These are phyloP conservation scores for Brachyhypopomus gauderio DNA, from an alignment of 2,113 vertebrate species.

Conservation along the genomic window DNA sequence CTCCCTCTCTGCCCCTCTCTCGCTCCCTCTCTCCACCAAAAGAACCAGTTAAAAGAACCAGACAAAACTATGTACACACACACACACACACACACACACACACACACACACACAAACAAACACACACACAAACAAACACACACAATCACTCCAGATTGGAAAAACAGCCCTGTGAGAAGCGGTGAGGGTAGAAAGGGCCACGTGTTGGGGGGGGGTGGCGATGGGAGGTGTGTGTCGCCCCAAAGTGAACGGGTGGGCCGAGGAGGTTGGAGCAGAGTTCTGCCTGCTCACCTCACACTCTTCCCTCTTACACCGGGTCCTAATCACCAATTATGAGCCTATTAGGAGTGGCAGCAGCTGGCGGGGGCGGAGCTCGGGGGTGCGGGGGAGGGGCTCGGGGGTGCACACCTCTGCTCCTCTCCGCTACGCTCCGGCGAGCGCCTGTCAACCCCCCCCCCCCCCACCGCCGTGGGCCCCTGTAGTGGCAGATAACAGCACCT, in stretches of 20 bases:
- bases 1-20: too few relatives aligned
- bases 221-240: too few relatives aligned
- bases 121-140: too few relatives aligned
- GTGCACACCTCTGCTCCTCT: constrained; percentile 75
- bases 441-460: constrained; percentile 74
- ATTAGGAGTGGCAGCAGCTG: constrained; percentile 87
- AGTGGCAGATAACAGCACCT: constrained; percentile 79
- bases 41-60: background rate
- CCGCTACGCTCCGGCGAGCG: constrained; percentile 72
- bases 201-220: too few relatives aligned
- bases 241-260: too few relatives aligned
- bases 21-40: too few relatives aligned
- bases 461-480: constrained; percentile 49
- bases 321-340: constrained; percentile 92
- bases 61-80: background rate
- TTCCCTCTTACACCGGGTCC: constrained; percentile 77
- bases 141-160: background rate
- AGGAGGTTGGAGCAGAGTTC: too few relatives aligned
- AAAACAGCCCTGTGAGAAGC: background rate
- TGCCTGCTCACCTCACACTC: constrained; percentile 61
- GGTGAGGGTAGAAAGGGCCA: background rate
- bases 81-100: constrained; percentile 15
- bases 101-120: too few relatives aligned
- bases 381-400: constrained; percentile 68
- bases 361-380: constrained; percentile 79